Evolutionary conservation across 2,888 invertebrate genomes (phyloP).

Genomic region (Schizotus pectinicornis): DNA sequence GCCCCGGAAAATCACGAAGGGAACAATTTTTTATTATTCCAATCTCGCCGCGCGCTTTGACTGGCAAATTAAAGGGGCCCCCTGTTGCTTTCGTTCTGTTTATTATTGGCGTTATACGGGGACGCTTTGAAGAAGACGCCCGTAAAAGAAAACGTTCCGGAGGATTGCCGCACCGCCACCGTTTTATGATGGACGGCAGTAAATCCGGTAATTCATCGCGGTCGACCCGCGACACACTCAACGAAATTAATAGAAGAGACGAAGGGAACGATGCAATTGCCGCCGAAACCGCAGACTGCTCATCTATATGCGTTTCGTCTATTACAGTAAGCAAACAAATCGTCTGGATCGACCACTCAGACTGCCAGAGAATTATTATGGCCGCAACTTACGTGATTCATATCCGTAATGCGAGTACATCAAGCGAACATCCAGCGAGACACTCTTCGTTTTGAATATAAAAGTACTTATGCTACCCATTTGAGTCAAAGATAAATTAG

Average conservation of each 20-base stretch:
- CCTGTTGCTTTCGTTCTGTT: constrained; percentile 28
- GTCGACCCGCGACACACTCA: constrained; percentile 37
- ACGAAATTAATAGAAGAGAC: constrained; percentile 33
- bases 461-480: no score
- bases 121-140: constrained; percentile 6
- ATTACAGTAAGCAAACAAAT: constrained; percentile 8
- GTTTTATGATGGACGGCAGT: constrained; percentile 19
- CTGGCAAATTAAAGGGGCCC: constrained; percentile 31
- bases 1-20: constrained; percentile 19
- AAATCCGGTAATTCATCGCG: constrained; percentile 35
- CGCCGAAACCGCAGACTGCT: background rate
- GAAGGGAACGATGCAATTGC: constrained; percentile 14
- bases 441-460: no score
- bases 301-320: constrained; percentile 16
- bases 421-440: no score
- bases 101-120: constrained; percentile 22
- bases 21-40: constrained; percentile 27
- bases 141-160: constrained; percentile 21
- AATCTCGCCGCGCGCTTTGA: constrained; percentile 28
- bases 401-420: no score
- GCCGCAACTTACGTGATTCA: no score
- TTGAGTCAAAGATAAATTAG: no score
- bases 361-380: no score
- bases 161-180: constrained; percentile 11
- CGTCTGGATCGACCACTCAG: background rate